phyloP scores from a whole-genome alignment of 1,140 invertebrate species.

The Aethina tumida region DNA sequence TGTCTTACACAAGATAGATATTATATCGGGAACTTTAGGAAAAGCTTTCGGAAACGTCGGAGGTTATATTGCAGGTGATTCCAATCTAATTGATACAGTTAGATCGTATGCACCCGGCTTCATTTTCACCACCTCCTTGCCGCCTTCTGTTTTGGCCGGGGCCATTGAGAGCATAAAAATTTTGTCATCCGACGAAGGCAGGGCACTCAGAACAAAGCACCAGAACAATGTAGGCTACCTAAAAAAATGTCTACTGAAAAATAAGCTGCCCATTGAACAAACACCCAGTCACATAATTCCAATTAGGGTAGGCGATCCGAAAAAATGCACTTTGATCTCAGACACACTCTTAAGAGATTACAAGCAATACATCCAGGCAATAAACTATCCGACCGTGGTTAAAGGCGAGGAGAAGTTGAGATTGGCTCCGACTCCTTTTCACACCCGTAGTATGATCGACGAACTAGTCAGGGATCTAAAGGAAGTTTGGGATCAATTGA shows the following conservation, averaged over 20 bases:
- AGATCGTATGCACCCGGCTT: constrained; percentile 92
- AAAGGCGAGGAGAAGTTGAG: constrained; percentile 86
- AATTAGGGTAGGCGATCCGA: constrained; percentile 83
- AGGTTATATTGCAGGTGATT: constrained; percentile 71
- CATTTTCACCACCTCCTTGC: constrained; percentile 96
- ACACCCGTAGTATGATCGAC: constrained; percentile 85
- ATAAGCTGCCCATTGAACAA: constrained; percentile 81
- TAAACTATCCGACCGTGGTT: constrained; percentile 96
- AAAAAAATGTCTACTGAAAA: constrained; percentile 63
- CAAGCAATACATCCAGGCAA: constrained; percentile 94
- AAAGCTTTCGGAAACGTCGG: constrained; percentile 98
- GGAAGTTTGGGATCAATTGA: constrained; percentile 63
- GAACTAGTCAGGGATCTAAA: constrained; percentile 66
- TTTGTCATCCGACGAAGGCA: constrained; percentile 79
- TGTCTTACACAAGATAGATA: constrained; percentile 83
- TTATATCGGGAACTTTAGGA: constrained; percentile 92
- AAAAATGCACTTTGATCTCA: constrained; percentile 67
- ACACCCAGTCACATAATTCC: constrained; percentile 97
- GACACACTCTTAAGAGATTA: constrained; percentile 74
- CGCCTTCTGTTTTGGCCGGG: constrained; percentile 85
- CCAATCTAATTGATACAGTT: constrained; percentile 80
- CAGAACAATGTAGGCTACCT: constrained; percentile 84
- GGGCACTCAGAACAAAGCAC: constrained; percentile 63
- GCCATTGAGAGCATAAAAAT: constrained; percentile 70
- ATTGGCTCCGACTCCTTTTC: constrained; percentile 88